Evolutionary conservation across 2,797 vertebrate species (phyloP).

Genomic region (Gadopsis marmoratus): DNA sequence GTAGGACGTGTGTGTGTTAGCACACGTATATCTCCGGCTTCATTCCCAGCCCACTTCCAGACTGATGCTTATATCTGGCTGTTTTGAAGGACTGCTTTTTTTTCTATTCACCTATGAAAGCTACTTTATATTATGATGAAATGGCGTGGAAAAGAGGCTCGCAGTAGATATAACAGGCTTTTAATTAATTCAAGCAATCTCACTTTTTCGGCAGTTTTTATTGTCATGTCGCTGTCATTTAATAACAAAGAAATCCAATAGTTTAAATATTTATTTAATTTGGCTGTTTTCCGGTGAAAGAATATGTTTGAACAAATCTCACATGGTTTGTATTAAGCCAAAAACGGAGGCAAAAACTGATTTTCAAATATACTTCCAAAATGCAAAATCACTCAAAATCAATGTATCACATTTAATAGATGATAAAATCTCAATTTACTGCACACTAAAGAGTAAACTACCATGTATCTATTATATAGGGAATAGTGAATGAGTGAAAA

Average conservation of each 20-base stretch:
- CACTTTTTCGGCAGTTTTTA: neutral
- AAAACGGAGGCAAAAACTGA: neutral
- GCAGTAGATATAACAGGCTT: neutral
- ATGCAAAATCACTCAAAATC: no score
- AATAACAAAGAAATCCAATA: neutral
- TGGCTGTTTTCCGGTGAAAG: neutral
- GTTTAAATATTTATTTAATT: neutral
- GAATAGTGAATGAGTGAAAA: neutral
- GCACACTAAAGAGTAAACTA: neutral
- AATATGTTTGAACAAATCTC: neutral
- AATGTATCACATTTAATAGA: conserved; percentile 4
- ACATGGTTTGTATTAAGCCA: neutral
- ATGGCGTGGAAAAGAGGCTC: neutral
- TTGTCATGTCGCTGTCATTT: neutral
- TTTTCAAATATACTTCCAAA: neutral
- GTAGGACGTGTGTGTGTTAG: no score
- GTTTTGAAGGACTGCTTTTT: conserved; percentile 7
- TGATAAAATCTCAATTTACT: conserved; percentile 2
- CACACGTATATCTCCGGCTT: conserved; percentile 18
- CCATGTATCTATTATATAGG: neutral
- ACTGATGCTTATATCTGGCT: conserved; percentile 15
- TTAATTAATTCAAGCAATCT: neutral
- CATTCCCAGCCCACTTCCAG: conserved; percentile 25
- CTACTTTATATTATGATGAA: neutral
- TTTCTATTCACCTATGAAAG: conserved; percentile 1